phyloP scores from a whole-genome alignment of 2,797 vertebrate species.

The Odontamblyopus lacepedii region DNA sequence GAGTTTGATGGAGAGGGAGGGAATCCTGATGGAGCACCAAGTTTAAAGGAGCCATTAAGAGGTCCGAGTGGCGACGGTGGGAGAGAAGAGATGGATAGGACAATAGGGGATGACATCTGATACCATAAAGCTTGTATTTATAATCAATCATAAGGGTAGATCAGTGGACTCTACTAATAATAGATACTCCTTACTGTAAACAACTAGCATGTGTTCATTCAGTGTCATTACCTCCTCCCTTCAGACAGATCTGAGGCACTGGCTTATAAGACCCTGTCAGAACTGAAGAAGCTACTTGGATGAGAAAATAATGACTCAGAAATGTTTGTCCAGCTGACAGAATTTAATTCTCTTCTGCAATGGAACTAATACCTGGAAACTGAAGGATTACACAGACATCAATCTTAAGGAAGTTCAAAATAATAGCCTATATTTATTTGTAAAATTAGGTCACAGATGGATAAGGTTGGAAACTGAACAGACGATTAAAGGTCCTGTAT shows the following conservation, averaged over 20 bases:
- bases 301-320: no score
- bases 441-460: not conserved
- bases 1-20: conserved; percentile 15
- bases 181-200: no score
- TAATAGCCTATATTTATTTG: not conserved
- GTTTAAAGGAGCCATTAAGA: conserved; percentile 5
- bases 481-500: not conserved
- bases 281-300: no score
- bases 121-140: not conserved
- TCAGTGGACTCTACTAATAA: no score
- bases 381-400: not conserved
- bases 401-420: not conserved
- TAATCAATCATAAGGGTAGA: not conserved
- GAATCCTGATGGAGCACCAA: not conserved
- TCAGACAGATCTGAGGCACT: no score
- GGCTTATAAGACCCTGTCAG: no score
- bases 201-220: no score
- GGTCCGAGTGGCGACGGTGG: not conserved
- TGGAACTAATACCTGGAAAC: no score
- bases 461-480: not conserved
- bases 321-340: no score
- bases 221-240: no score
- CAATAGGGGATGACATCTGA: not conserved
- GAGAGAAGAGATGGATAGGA: not conserved
- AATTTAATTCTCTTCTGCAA: no score